Conservation (phyloP, 2,888 invertebrate genomes). For the Nomada ferruginata region DNA sequence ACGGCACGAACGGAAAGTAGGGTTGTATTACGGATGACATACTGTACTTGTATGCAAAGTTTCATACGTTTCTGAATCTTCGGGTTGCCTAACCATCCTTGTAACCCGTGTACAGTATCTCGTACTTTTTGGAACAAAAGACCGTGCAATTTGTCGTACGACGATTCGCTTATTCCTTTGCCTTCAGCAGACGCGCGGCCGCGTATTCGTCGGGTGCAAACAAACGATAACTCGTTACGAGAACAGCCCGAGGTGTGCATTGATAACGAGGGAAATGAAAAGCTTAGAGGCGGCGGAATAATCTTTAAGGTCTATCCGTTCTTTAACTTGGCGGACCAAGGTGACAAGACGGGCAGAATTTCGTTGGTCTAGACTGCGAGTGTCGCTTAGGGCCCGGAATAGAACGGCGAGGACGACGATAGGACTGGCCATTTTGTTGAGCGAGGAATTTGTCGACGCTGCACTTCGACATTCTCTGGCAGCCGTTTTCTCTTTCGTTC, state of each 20-base stretch:
- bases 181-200: background rate
- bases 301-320: conserved; percentile 73
- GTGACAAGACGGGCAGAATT: conserved; percentile 66
- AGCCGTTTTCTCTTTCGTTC: conserved; percentile 64
- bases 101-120: background rate
- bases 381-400: conserved; percentile 69
- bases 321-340: conserved; percentile 61
- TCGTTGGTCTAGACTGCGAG: conserved; percentile 72
- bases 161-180: background rate
- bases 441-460: conserved; percentile 82
- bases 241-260: background rate
- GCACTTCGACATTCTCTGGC: conserved; percentile 76
- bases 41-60: too few species aligned
- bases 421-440: conserved; percentile 79
- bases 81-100: too few species aligned
- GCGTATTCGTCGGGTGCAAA: background rate
- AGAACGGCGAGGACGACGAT: conserved; percentile 69
- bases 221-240: background rate
- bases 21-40: too few species aligned
- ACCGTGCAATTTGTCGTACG: too few species aligned
- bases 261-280: background rate
- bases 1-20: too few species aligned
- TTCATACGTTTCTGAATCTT: too few species aligned
- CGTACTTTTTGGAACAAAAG: conserved; percentile 7
- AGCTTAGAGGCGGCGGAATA: conserved; percentile 23